phyloP scores from a whole-genome alignment of 1,140 invertebrate genomes.

The Hylaeus volcanicus region DNA sequence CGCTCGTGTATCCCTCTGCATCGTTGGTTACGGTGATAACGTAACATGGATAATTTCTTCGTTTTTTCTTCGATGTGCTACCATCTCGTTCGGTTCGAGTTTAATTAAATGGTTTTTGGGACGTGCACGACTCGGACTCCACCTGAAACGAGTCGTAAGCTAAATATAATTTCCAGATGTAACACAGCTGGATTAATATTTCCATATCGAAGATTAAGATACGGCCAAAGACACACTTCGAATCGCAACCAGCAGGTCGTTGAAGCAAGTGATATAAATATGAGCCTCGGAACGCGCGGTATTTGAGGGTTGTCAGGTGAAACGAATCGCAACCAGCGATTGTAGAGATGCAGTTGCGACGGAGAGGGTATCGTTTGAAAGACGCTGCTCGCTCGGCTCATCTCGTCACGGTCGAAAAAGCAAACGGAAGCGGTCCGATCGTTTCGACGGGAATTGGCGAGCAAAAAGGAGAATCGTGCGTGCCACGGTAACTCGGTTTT shows the following conservation, averaged over 20 bases:
- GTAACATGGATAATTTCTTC: background rate
- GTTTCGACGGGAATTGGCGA: background rate
- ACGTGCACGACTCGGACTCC: too few relatives aligned
- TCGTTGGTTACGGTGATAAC: background rate
- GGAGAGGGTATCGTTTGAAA: background rate
- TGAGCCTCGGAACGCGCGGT: background rate
- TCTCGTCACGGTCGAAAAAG: background rate
- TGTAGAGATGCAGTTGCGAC: background rate
- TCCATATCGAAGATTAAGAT: too few relatives aligned
- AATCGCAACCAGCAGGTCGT: too few relatives aligned
- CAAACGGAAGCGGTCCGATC: constrained; percentile 1
- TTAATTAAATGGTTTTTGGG: too few relatives aligned
- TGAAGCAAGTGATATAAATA: too few relatives aligned
- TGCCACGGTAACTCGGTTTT: background rate
- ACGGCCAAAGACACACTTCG: too few relatives aligned
- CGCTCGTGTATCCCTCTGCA: background rate
- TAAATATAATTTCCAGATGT: too few relatives aligned
- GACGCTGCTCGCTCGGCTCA: background rate
- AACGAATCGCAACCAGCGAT: background rate
- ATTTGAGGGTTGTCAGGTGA: background rate
- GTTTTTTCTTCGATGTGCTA: too few relatives aligned
- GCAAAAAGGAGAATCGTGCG: background rate
- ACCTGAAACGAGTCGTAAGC: too few relatives aligned
- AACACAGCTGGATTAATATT: too few relatives aligned
- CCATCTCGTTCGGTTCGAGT: too few relatives aligned